phyloP scores from a whole-genome alignment of 2,888 invertebrate genomes.

The Serrognathus titanus region DNA sequence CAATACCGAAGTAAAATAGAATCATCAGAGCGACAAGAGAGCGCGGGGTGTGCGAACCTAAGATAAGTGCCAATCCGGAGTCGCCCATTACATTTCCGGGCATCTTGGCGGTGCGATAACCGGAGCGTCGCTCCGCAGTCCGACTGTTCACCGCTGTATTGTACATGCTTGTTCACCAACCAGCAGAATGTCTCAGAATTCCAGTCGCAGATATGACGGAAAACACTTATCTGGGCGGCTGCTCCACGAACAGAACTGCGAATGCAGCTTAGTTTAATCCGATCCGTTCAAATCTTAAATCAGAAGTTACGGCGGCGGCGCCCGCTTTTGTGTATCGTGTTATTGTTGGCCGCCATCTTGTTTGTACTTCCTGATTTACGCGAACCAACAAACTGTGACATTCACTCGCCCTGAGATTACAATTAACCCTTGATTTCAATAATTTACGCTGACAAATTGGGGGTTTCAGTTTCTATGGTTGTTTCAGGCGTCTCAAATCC shows the following conservation, averaged over 20 bases:
- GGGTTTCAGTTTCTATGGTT: no score
- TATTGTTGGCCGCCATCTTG: slow-evolving; percentile 41
- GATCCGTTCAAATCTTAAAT: slow-evolving; percentile 45
- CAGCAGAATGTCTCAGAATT: no score
- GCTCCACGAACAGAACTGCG: slow-evolving; percentile 29
- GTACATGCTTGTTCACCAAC: no score
- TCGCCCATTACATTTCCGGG: slow-evolving; percentile 22
- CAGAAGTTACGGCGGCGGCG: slow-evolving; percentile 39
- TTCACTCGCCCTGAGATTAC: not conserved
- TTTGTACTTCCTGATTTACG: slow-evolving; percentile 42
- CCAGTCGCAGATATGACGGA: not conserved
- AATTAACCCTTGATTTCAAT: no score
- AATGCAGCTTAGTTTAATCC: slow-evolving; percentile 43
- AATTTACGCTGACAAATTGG: no score
- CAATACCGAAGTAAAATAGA: slow-evolving; percentile 32
- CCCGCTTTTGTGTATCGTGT: slow-evolving; percentile 37
- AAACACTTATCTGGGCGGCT: slow-evolving; percentile 6
- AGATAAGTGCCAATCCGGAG: slow-evolving; percentile 33
- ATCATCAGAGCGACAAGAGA: slow-evolving; percentile 30
- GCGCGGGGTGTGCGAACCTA: slow-evolving; percentile 29
- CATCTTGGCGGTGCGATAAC: slow-evolving; percentile 11
- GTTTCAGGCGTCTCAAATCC: no score
- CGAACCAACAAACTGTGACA: not conserved
- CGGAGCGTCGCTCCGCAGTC: slow-evolving; percentile 19
- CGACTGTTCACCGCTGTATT: slow-evolving; percentile 12